Evolutionary conservation across 1,140 invertebrate genomes (phyloP).

Genomic region (Drosophila auraria): DNA sequence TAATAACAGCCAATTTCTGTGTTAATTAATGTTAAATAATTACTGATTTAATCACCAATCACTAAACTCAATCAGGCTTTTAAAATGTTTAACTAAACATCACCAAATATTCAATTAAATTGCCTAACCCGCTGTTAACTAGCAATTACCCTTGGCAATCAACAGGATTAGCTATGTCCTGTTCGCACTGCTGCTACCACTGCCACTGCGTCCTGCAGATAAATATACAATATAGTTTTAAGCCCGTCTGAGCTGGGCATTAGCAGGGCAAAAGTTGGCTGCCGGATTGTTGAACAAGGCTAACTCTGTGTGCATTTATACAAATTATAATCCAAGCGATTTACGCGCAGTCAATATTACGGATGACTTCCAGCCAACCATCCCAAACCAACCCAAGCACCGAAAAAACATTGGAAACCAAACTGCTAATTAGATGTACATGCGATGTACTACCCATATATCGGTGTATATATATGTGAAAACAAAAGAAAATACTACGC

Average conservation of each 20-base stretch:
- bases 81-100: neutral
- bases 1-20: too few species aligned
- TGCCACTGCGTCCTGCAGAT: neutral
- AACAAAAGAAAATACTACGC: slow-evolving; percentile 3
- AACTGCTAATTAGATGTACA: slow-evolving; percentile 66
- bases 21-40: neutral
- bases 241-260: slow-evolving; percentile 44
- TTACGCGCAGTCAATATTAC: slow-evolving; percentile 39
- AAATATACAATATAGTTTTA: slow-evolving; percentile 14
- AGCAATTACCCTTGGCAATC: slow-evolving; percentile 20
- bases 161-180: slow-evolving; percentile 22
- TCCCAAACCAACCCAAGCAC: neutral
- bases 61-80: neutral
- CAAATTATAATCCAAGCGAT: slow-evolving; percentile 50
- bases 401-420: slow-evolving; percentile 35
- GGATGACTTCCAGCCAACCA: slow-evolving; percentile 15
- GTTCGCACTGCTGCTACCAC: neutral
- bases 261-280: slow-evolving; percentile 30
- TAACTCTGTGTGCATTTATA: slow-evolving; percentile 10
- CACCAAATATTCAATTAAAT: slow-evolving; percentile 26
- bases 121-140: slow-evolving; percentile 8
- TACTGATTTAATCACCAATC: neutral
- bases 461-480: neutral
- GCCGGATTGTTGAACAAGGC: slow-evolving; percentile 24
- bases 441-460: neutral